Base-by-base conservation (phyloP, 2,888 invertebrate species). In the Eustalomyia histrio region DNA sequence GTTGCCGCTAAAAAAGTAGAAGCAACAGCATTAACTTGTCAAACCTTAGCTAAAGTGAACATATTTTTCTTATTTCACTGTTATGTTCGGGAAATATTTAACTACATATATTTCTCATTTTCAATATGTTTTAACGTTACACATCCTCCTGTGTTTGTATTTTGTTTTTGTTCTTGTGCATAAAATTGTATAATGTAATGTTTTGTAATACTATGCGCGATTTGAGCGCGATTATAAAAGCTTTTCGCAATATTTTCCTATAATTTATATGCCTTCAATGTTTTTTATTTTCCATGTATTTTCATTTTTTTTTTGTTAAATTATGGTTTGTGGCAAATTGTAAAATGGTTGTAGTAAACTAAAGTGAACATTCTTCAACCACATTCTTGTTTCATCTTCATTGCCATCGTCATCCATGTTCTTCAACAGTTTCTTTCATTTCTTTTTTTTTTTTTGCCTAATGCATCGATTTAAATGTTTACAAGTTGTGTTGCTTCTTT, bases 221-320 rank as follows among this genome's bases (percentile, higher is more conserved):
- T 89, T 89, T 89, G 89, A 82, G 85, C 85, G 84, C 88, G 89
- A 88, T 88, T 88, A 88, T 89, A 88, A 88, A 88, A 88, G 88
- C 88, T 89, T 88, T 88, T 88, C 86, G 88, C 89, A 87, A 89
- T 88, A 88, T 88, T 87, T 88, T 86, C 85, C 85, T 85, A 89
- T 89, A 89, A 88, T 88, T 88, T 89, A 88, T 88, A 86, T 84
- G 76, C 75, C 73, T 71, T 80, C 81, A 69, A 55, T 57, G 29
- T 17, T 55, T 58, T 24, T 50, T 18, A n/a, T 43, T 67, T 50
- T 10, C 57, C 16, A 65, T 65, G 65, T 53, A 1, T 21, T 18
- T 18, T 21, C 21, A 0, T 53, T 21, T 53, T 52, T 50, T 64
- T 60, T n/a, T 17, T 63, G 57, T 53, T 72, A 67, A 83, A 78